Base-by-base conservation (phyloP, 2,888 invertebrate species). In the Tethea ocularis region DNA sequence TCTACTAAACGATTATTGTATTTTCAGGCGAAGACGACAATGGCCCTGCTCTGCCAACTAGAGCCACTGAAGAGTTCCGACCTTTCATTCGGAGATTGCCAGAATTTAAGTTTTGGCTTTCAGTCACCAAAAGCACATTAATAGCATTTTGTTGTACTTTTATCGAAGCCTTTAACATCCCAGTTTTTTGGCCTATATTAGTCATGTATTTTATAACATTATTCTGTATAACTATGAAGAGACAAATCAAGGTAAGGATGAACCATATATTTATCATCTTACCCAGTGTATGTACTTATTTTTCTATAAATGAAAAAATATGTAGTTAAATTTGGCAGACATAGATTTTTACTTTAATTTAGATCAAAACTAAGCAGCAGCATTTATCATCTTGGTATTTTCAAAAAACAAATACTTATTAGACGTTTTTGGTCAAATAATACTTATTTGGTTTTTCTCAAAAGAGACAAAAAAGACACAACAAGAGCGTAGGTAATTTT, bases 171-270 rank as follows among this genome's bases (percentile, higher is more conserved):
- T 98, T 99, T 91, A 99, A 99, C 94, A 97, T 99, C 88, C 99
- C 99, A 84, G 99, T 99, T 79, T 99, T 99, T 93, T 99, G 99
- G 99, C 99, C 99, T 63, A 99, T 99, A 81, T 95, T 99, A 87
- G 99, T 99, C 80, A 98, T 99, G 97, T 99, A 99, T 94, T 99
- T 99, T 93, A 97, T 99, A 84, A 98, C 99, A 61, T 94, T 99
- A 74, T 98, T 99, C 93, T 97, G 98, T 92, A 97, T 99, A 84
- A 99, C 99, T 61, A 99, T 99, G 99, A 99, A 99, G 93, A 96
- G 99, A 82, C 99, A 99, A 94, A 99, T 99, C 81, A 99, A 97
- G 96, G 99, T 99, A 91, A 94, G 92, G 67, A 22, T 53, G 56
- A 41, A 22, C 15, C 59, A 56, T 26, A 23, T 54, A 41, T 52